Conservation (phyloP, 2,797 vertebrate species). For the Enteromius unitaeniatus region DNA sequence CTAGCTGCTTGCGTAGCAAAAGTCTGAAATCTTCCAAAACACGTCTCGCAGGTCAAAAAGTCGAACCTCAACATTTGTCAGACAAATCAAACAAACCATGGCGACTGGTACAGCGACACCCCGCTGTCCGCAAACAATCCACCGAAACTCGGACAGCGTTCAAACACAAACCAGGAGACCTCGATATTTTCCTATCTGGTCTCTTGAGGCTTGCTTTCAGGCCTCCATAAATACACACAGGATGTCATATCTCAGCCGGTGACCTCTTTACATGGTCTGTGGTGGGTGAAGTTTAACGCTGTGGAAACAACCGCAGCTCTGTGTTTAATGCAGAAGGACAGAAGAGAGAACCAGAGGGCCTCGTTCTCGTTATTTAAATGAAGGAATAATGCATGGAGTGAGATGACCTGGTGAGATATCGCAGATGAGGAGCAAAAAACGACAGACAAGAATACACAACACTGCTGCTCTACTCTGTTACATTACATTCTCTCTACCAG, state of each 20-base stretch:
- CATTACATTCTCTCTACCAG: neutral
- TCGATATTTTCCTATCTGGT: constrained; percentile 42
- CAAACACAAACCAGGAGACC: constrained; percentile 42
- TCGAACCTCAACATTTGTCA: constrained; percentile 44
- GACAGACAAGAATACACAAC: neutral
- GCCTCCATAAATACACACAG: constrained; percentile 52
- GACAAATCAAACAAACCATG: constrained; percentile 33
- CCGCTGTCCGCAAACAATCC: constrained; percentile 25
- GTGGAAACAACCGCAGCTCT: constrained; percentile 40
- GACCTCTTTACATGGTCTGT: constrained; percentile 24
- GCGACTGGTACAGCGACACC: neutral
- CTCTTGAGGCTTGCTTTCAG: constrained; percentile 33
- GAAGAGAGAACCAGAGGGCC: neutral
- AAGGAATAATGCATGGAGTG: constrained; percentile 59
- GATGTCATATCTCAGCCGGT: constrained; percentile 45
- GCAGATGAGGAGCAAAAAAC: constrained; percentile 28
- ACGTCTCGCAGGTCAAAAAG: constrained; percentile 28
- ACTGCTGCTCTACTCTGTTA: neutral
- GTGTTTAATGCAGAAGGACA: constrained; percentile 23
- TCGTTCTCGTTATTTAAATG: constrained; percentile 44
- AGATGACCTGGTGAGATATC: constrained; percentile 47
- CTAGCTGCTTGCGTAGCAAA: neutral
- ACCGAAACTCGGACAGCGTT: neutral
- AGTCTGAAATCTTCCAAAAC: constrained; percentile 19
- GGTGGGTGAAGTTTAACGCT: constrained; percentile 24